Conservation (phyloP, 2,797 vertebrate species). For the Sternotherus odoratus region DNA sequence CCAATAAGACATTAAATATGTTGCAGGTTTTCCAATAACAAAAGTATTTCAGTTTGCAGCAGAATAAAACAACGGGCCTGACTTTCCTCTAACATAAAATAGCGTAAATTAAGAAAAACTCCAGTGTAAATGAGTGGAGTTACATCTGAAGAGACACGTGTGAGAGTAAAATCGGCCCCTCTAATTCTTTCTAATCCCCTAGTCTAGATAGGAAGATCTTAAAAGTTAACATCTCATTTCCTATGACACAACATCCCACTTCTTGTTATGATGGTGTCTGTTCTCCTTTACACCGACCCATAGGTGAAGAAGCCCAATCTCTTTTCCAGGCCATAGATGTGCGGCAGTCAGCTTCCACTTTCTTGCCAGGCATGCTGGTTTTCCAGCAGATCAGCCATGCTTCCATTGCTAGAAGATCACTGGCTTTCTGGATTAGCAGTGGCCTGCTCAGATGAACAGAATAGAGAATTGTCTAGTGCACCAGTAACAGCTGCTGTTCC, state of each 20-base stretch:
- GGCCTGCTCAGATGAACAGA: neutral
- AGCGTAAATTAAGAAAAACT: neutral
- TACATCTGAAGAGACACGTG: neutral
- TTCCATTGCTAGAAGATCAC: neutral
- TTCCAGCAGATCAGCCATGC: constrained; percentile 3
- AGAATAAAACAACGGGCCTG: neutral
- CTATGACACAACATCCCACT: neutral
- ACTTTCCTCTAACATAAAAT: neutral
- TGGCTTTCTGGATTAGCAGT: neutral
- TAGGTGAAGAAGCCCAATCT: neutral
- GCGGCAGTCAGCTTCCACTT: neutral
- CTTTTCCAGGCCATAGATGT: neutral
- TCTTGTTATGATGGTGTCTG: neutral
- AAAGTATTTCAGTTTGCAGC: neutral
- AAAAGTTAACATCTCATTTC: accelerated
- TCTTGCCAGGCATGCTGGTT: neutral
- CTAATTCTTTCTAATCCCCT: neutral
- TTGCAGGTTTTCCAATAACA: neutral
- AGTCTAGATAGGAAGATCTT: neutral
- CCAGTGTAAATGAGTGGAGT: neutral
- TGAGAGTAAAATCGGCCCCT: neutral
- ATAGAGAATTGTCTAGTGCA: neutral
- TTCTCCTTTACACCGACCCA: neutral
- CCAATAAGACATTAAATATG: neutral
- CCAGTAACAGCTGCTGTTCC: constrained; percentile 20